phyloP scores from a whole-genome alignment of 2,888 invertebrate species.

The Mystacides longicornis region DNA sequence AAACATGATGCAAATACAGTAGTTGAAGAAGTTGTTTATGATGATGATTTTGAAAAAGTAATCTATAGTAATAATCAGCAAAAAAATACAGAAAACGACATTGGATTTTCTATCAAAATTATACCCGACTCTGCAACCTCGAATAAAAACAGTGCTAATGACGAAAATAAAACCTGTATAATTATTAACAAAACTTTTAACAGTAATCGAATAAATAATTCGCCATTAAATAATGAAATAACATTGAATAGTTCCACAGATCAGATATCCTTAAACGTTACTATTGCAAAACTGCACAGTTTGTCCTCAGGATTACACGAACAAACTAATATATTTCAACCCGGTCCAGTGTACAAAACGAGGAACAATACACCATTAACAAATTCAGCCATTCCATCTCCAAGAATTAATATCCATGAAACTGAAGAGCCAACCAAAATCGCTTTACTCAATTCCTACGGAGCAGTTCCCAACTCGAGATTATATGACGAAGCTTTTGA shows the following conservation, averaged over 20 bases:
- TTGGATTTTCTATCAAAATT: conserved; percentile 14
- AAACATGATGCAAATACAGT: not conserved
- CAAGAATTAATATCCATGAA: not conserved
- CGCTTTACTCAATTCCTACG: conserved; percentile 13
- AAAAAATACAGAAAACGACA: not conserved
- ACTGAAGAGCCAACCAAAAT: conserved; percentile 13
- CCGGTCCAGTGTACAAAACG: not conserved
- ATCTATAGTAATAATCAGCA: conserved; percentile 11
- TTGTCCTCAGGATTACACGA: conserved; percentile 21
- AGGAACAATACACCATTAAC: not conserved
- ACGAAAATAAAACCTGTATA: conserved; percentile 20
- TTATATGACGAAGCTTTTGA: conserved; percentile 7
- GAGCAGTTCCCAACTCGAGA: conserved; percentile 3
- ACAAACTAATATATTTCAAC: conserved; percentile 17
- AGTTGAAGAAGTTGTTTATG: conserved; percentile 4
- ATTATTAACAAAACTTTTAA: conserved; percentile 21
- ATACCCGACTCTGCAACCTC: conserved; percentile 2
- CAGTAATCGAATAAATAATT: not conserved
- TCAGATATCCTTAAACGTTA: conserved; percentile 12
- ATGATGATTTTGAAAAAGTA: conserved; percentile 16
- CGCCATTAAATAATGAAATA: conserved; percentile 7
- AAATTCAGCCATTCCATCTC: not conserved
- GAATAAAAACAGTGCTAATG: not conserved
- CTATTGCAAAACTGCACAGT: conserved; percentile 23
- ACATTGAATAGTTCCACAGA: conserved; percentile 12